Conservation (phyloP, 1,140 invertebrate species). For the Drosophila grimshawi region DNA sequence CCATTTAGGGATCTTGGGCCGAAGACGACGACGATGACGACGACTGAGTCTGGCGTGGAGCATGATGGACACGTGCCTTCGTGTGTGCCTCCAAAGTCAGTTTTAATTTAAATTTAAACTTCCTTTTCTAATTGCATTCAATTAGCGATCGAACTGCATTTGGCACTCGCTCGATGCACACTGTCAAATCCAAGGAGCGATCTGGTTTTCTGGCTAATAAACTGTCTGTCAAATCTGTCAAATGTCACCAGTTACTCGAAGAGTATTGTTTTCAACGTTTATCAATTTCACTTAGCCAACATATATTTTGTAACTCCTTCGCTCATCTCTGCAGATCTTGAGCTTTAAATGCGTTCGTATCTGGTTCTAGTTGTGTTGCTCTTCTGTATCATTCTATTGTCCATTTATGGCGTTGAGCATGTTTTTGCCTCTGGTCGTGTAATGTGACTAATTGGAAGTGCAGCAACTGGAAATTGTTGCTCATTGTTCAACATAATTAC, state of each 20-base stretch:
- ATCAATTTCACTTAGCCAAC: not conserved
- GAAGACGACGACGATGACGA: not conserved
- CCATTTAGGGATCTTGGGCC: conserved; percentile 45
- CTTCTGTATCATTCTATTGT: conserved; percentile 40
- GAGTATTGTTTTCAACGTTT: not conserved
- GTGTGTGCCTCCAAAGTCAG: conserved; percentile 6
- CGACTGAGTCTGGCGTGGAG: conserved; percentile 38
- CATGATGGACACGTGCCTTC: conserved; percentile 60
- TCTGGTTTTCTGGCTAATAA: conserved; percentile 19
- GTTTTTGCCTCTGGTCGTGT: conserved; percentile 53
- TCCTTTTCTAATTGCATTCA: conserved; percentile 65
- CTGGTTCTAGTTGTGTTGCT: conserved; percentile 2
- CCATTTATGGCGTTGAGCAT: conserved; percentile 51
- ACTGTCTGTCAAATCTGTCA: conserved; percentile 33
- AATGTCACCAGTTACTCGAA: conserved; percentile 13
- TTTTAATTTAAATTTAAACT: conserved; percentile 64
- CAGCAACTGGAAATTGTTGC: conserved; percentile 57
- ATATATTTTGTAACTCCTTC: conserved; percentile 2
- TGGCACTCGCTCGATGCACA: conserved; percentile 3
- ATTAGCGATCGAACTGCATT: conserved; percentile 53
- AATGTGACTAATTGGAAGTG: conserved; percentile 65
- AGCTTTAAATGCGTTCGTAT: conserved; percentile 1
- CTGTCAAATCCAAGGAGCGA: conserved; percentile 1
- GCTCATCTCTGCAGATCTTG: not conserved
- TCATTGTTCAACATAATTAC: conserved; percentile 66